phyloP scores from a whole-genome alignment of 2,113 vertebrate species.

The Tinamus guttatus region DNA sequence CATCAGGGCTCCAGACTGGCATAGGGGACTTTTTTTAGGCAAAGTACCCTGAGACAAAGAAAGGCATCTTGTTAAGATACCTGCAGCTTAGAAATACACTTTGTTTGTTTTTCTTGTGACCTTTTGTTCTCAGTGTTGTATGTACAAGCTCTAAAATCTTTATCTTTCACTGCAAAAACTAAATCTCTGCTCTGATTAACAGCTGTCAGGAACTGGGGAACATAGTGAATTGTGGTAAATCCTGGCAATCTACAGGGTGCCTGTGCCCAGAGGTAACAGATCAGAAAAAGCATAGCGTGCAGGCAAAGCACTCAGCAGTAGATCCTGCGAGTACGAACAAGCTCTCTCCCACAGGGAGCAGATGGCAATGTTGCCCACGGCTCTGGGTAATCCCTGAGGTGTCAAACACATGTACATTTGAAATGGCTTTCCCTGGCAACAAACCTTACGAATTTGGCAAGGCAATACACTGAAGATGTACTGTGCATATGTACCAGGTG shows the following conservation, averaged over 20 bases:
- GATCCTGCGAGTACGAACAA: background rate
- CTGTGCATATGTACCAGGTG: rapidly evolving
- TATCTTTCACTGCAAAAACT: background rate
- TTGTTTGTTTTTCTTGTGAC: background rate
- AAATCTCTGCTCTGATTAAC: background rate
- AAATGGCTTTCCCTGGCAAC: background rate
- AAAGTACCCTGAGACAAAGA: background rate
- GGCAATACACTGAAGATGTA: background rate
- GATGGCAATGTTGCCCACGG: background rate
- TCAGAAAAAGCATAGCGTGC: background rate
- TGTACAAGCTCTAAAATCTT: background rate
- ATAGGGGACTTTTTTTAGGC: rapidly evolving
- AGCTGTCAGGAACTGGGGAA: background rate
- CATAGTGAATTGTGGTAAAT: background rate
- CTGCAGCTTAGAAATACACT: background rate
- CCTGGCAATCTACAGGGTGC: background rate
- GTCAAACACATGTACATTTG: background rate
- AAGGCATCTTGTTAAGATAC: background rate
- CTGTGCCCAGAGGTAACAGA: background rate
- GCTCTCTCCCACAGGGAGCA: background rate
- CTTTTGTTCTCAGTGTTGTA: background rate
- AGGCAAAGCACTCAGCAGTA: background rate
- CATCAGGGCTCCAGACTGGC: background rate
- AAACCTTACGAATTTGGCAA: background rate
- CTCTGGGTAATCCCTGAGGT: background rate